These are phyloP conservation scores for Danaus chrysippus DNA, from an alignment of 2,888 invertebrate genomes.

Conservation along the genomic window DNA sequence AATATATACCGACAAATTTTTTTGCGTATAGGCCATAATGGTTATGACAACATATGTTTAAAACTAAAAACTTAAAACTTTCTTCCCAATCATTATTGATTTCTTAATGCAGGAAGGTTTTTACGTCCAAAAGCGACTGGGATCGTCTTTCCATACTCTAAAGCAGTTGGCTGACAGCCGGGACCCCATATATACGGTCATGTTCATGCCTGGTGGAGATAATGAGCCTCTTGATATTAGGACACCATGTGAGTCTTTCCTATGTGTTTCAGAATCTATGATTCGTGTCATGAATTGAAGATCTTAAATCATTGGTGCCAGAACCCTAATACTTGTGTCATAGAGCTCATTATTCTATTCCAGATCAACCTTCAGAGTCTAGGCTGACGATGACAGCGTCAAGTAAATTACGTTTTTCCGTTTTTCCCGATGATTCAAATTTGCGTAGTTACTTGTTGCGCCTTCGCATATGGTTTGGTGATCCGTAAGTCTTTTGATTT, in stretches of 20 bases:
- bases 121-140: conserved; percentile 61
- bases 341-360: background rate
- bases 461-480: conserved; percentile 62
- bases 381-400: conserved; percentile 29
- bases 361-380: conserved; percentile 34
- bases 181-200: conserved; percentile 48
- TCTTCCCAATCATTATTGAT: background rate
- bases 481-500: conserved; percentile 55
- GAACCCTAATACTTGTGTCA: background rate
- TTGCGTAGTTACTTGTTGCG: conserved; percentile 54
- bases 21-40: no score
- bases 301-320: background rate
- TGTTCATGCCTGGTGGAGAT: conserved; percentile 41
- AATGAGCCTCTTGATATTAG: conserved; percentile 45
- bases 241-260: conserved; percentile 43
- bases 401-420: conserved; percentile 36
- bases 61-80: no score
- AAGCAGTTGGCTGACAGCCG: conserved; percentile 35
- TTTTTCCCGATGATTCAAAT: conserved; percentile 51
- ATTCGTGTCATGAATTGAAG: conserved; percentile 4
- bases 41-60: no score
- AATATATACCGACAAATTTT: no score
- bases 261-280: background rate
- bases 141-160: conserved; percentile 48
- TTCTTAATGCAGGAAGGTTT: conserved; percentile 59